Base-by-base conservation (phyloP, 2,113 vertebrate genomes). In the Phodopus roborovskii region DNA sequence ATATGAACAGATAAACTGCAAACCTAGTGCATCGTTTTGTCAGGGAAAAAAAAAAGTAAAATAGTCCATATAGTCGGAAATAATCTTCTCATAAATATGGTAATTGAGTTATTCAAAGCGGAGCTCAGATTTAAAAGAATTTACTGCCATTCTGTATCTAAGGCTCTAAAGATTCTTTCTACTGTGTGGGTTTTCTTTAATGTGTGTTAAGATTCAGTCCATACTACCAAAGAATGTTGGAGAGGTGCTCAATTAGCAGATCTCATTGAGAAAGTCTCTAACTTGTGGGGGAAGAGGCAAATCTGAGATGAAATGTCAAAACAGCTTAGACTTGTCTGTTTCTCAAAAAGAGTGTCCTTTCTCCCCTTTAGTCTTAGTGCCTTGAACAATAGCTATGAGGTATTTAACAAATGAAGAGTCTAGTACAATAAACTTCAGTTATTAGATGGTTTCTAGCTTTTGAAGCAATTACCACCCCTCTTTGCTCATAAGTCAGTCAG, bases 71-170 rank as follows among this genome's bases (percentile, higher is more conserved):
- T 12, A 94, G 36, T 92, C 86, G 96, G 79, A 94, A 97, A 97
- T 93, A 39, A 97, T 95, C 24, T 96, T 83, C 78, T 60, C 42
- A 96, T 64, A 62, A 98, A 97, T 96, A 92, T 39, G 92, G 9
- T 78, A 94, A 88, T 92, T 94, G 71, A 92, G 88, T 95, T 70
- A 97, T 28, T 93, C 83, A 97, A 96, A 96, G 94, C 70, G 66
- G n/a, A 91, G 50, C 10, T 90, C 16, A 93, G 95, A 92, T 60
- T 28, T 92, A 96, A 95, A 79, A 2, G 16, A 64, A 17, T 94
- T 93, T 86, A 74, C 28, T 82, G 60, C 28, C 42, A 73, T 24
- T 45, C 42, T 53, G 30, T 90, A 60, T 39, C 42, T 82, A 4
- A 66, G 3, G 4, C 91, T 92, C 28, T 13, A 97, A 83, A 60